Percentiles rank a stretch among this genome's conserved stretches.
phyloP scores from a whole-genome alignment of 2,797 vertebrate species.

The Cheirogaleus major region DNA sequence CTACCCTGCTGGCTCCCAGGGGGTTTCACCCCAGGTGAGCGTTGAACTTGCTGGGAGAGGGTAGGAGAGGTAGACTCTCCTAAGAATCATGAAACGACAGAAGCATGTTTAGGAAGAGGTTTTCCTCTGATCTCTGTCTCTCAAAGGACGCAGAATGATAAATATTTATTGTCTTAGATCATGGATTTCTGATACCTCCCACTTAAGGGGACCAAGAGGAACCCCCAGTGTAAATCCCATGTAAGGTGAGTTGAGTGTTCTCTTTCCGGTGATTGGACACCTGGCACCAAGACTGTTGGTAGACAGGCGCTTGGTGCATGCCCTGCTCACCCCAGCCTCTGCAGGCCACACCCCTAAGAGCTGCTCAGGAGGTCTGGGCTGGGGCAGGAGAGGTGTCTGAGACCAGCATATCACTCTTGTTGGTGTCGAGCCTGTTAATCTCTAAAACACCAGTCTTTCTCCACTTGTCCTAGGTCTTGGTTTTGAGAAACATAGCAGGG shows the following conservation, averaged over 20 bases:
- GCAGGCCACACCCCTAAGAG: not conserved
- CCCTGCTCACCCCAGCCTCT: not conserved
- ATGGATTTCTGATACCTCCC: constrained; percentile 58
- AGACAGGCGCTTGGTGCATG: not conserved
- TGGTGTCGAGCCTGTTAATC: not conserved
- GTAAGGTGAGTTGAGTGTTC: not conserved
- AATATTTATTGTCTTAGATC: constrained; percentile 53
- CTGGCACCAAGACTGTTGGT: not conserved
- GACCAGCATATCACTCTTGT: not conserved
- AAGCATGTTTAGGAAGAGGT: not conserved
- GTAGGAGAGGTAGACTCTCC: not conserved
- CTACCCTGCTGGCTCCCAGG: not conserved
- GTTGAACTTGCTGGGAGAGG: not conserved
- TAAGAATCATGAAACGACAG: not conserved
- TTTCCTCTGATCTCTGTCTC: not conserved
- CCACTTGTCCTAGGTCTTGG: not conserved
- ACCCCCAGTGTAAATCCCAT: not conserved
- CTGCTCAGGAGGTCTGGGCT: not conserved
- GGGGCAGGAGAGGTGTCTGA: not conserved
- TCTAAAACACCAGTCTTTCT: not conserved
- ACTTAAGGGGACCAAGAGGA: constrained; percentile 32
- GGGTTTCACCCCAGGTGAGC: not conserved
- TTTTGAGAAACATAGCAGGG: constrained; percentile 6
- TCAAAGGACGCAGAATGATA: not conserved
- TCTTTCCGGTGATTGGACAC: not conserved